Evolutionary conservation across 2,113 vertebrate genomes (phyloP).

Genomic region (Eclectus roratus): DNA sequence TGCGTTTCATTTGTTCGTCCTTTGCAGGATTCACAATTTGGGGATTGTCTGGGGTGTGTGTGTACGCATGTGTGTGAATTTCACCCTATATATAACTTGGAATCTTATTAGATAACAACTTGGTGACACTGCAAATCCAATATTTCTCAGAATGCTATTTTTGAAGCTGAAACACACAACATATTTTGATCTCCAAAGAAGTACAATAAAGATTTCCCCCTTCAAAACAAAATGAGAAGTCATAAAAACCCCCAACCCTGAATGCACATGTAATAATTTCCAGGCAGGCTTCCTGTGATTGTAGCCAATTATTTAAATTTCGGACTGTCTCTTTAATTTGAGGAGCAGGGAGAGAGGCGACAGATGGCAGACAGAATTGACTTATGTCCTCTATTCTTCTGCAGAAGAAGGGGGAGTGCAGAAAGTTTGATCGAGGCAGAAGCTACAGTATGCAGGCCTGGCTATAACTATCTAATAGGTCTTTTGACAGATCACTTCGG

Average conservation of each 20-base stretch:
- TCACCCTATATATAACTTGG: constrained; percentile 60
- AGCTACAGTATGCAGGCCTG: constrained; percentile 63
- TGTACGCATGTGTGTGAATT: neutral
- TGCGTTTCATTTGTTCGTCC: neutral
- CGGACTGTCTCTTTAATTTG: constrained; percentile 79
- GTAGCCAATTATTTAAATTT: constrained; percentile 71
- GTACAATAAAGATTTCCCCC: constrained; percentile 30
- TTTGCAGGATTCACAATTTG: neutral
- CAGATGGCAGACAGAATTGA: constrained; percentile 90
- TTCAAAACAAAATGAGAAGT: constrained; percentile 37
- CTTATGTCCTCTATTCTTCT: constrained; percentile 85
- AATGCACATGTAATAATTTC: constrained; percentile 52
- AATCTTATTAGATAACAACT: constrained; percentile 59
- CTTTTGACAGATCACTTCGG: constrained; percentile 71
- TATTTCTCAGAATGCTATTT: constrained; percentile 58
- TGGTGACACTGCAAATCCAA: constrained; percentile 41
- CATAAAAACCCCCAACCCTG: neutral
- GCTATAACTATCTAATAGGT: constrained; percentile 79
- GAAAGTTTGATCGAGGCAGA: constrained; percentile 80
- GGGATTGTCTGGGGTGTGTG: neutral
- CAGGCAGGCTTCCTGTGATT: constrained; percentile 51
- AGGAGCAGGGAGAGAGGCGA: constrained; percentile 75
- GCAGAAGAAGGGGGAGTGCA: constrained; percentile 76
- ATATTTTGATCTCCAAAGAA: constrained; percentile 48
- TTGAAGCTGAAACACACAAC: constrained; percentile 41